These are phyloP conservation scores for Volucella inanis DNA, from an alignment of 2,888 invertebrate species.

Conservation along the genomic window DNA sequence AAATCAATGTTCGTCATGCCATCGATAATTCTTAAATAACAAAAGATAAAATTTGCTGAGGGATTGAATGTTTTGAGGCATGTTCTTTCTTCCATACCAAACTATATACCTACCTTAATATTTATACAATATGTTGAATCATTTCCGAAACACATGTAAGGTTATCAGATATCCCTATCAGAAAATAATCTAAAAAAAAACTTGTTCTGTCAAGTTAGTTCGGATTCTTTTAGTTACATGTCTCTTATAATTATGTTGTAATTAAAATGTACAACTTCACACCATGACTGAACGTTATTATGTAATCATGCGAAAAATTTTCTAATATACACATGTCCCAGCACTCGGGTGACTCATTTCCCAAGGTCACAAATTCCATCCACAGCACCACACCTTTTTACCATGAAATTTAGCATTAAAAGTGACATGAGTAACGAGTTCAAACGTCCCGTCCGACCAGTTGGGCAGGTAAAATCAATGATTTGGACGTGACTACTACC, in stretches of 20 bases:
- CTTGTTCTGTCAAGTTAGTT: too few relatives aligned
- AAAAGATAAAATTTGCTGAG: too few relatives aligned
- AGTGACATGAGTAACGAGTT: conserved; percentile 64
- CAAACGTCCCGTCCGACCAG: neutral
- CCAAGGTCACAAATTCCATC: conserved; percentile 52
- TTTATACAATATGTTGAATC: too few relatives aligned
- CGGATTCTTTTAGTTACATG: conserved; percentile 23
- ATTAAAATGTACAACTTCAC: conserved; percentile 63
- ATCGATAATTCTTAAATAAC: too few relatives aligned
- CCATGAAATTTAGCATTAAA: conserved; percentile 64
- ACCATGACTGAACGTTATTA: conserved; percentile 42
- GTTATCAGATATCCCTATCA: too few relatives aligned
- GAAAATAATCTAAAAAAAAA: too few relatives aligned
- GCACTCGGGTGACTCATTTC: conserved; percentile 34
- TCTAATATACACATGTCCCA: conserved; percentile 50
- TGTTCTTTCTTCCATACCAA: too few relatives aligned
- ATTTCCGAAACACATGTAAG: too few relatives aligned
- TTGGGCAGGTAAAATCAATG: conserved; percentile 43
- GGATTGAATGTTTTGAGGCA: too few relatives aligned
- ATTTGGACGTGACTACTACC: conserved; percentile 62
- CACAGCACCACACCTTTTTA: conserved; percentile 60
- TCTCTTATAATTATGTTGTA: conserved; percentile 58
- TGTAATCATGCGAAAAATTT: conserved; percentile 61
- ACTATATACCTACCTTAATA: too few relatives aligned
- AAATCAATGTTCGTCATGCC: too few relatives aligned